Evolutionary conservation across 2,797 vertebrate species (phyloP), one percentile per base, ranked within the genome.

Genomic region (Muscicapa striata): DNA sequence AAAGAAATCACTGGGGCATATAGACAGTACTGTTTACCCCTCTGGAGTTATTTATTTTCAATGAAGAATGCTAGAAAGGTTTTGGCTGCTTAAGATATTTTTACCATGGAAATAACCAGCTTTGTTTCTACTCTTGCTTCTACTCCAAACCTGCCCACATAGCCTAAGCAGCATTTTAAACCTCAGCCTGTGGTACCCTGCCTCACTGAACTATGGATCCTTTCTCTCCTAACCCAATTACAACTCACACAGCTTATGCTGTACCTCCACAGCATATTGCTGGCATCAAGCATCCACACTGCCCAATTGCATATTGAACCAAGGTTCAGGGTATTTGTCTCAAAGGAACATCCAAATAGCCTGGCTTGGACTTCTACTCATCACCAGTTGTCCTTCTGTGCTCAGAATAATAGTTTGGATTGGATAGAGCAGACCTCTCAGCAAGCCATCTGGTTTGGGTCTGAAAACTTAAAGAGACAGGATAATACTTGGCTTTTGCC

Each of bases 401-500:
- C 32, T 80, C 84, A 83, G 61, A 77, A 22, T 63, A 83, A 74
- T n/a, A 52, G 40, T 51, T 76, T 75, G 63, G 64, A 49, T 38
- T 87, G 54, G 38, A 24, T 34, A 16, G 13, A 84, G 59, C 48
- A 93, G 43, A 79, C 10, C 46, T 21, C 45, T 63, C 41, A 74
- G 57, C 0, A 32, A 84, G 58, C 49, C 82, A 59, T 84, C 58
- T 96, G 70, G 22, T 85, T 93, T 82, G 78, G 55, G 40, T 59
- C 75, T 86, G 73, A 93, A 77, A 68, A 76, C 76, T 63, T 85
- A 91, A 67, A 61, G 21, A 89, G 69, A 58, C 1, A 4, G 72
- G 68, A 83, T 80, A 67, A 91, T 88, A 67, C 73, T 41, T 63
- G 36, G 45, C 57, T 91, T 95, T 91, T 93, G 57, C 54, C 29